These are phyloP conservation scores for Bellardia pandia DNA, from an alignment of 2,888 invertebrate genomes.

Conservation along the genomic window DNA sequence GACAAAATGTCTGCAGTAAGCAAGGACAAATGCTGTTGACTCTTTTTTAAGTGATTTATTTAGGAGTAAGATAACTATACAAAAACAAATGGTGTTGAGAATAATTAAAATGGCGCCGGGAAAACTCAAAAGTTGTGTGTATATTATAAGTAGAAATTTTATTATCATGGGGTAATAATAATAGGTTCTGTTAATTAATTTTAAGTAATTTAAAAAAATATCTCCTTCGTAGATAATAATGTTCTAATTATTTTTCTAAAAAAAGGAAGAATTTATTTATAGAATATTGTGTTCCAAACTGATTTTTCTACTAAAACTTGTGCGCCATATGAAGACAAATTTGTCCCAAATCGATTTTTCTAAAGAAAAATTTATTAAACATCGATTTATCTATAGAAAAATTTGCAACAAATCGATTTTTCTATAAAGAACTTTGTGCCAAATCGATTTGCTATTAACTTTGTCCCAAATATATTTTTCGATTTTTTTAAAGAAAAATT, in stretches of 20 bases:
- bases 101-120: not conserved
- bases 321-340: not conserved
- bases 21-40: slow-evolving; percentile 17
- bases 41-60: slow-evolving; percentile 7
- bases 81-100: not conserved
- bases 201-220: no score
- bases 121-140: not conserved
- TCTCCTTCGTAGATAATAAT: no score
- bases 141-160: no score
- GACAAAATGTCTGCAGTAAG: slow-evolving; percentile 32
- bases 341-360: not conserved
- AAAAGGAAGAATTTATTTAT: not conserved
- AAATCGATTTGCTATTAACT: not conserved
- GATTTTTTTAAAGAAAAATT: not conserved
- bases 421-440: not conserved
- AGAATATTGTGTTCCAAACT: not conserved
- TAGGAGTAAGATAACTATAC: not conserved
- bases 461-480: not conserved
- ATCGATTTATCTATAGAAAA: not conserved
- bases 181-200: no score
- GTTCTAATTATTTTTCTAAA: not conserved
- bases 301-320: not conserved
- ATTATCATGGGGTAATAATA: no score
- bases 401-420: not conserved
- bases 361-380: not conserved